Evolutionary conservation across 64 coral and sea anemone genomes (phyloP), one percentile per base, ranked within the genome.

Genomic region (Montipora cactus): DNA sequence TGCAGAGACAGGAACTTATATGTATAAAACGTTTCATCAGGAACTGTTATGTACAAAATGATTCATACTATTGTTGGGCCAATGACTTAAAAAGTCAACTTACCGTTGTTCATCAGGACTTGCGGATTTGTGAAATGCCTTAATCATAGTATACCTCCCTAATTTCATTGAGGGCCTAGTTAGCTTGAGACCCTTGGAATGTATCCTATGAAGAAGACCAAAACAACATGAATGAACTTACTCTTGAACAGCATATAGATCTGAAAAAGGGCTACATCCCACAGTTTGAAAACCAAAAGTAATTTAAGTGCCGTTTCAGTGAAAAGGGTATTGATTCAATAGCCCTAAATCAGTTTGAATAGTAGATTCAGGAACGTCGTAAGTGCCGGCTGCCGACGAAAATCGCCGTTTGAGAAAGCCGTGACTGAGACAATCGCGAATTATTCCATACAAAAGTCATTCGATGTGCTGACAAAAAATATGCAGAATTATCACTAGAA

Each of bases 61-160:
- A 64, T 64, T 64, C 14, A 64, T 4, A 12, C 9, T 64, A 64
- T 14, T 19, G 9, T 47, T 64, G 25, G 18, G 1, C 61, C 22
- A 51, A 44, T 1, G 1, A 53, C 9, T 4, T 19, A 16, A 20
- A 64, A 37, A n/a, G 11, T 44, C 0, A 69, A 45, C 85, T 81
- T 87, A 98, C 96, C 96, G 89, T 19, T 90, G 50, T 85, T 90
- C 90, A 76, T 98, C 93, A 10, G 79, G 89, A 19, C 77, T 58
- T 25, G 93, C 62, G 87, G 90, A 93, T 37, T 93, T 78, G 74
- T 98, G 96, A 87, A 71, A 81, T n/a, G 74, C 44, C 75, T 76
- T 84, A 14, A 98, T 71, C 96, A 98, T 98, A 73, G 92, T 95
- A 51, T 98, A 98, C n/a, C 96, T 87, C 55, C 93, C 96, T 61